Conservation (phyloP, 2,797 vertebrate species). For the Geotria australis region DNA sequence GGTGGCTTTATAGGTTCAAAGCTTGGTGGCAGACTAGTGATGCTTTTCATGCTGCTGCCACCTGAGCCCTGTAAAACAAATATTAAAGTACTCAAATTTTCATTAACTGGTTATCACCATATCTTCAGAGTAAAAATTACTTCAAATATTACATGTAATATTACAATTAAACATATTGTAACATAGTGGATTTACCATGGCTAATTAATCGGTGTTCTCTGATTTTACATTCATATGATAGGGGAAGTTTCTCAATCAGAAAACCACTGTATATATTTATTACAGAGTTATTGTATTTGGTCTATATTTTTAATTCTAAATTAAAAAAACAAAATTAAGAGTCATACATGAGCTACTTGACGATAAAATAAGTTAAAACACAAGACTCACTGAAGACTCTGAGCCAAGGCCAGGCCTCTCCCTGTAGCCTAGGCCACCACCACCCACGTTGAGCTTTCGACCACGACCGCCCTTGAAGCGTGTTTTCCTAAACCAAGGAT, state of each 20-base stretch:
- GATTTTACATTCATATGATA: too few species aligned
- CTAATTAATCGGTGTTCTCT: too few species aligned
- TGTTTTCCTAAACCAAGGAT: constrained; percentile 89
- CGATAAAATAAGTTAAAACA: background rate
- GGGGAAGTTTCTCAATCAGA: too few species aligned
- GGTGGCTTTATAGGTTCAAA: constrained; percentile 53
- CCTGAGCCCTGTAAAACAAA: constrained; percentile 28
- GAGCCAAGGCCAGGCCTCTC: constrained; percentile 74
- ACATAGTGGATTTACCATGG: too few species aligned
- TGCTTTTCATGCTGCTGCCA: constrained; percentile 26
- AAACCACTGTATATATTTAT: too few species aligned
- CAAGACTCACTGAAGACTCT: constrained; percentile 42
- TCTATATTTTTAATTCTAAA: too few species aligned
- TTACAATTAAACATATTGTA: too few species aligned
- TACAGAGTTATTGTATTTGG: too few species aligned
- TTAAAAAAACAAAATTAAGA: too few species aligned
- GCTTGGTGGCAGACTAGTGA: constrained; percentile 10
- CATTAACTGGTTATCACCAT: background rate
- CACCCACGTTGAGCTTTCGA: constrained; percentile 76
- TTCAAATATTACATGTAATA: background rate
- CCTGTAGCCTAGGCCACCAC: constrained; percentile 68
- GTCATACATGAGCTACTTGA: background rate
- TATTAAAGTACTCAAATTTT: background rate
- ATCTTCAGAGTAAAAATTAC: background rate
- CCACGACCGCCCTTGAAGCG: constrained; percentile 83